Evolutionary conservation across 2,113 vertebrate genomes (phyloP).

Genomic region (Limnothrissa miodon): DNA sequence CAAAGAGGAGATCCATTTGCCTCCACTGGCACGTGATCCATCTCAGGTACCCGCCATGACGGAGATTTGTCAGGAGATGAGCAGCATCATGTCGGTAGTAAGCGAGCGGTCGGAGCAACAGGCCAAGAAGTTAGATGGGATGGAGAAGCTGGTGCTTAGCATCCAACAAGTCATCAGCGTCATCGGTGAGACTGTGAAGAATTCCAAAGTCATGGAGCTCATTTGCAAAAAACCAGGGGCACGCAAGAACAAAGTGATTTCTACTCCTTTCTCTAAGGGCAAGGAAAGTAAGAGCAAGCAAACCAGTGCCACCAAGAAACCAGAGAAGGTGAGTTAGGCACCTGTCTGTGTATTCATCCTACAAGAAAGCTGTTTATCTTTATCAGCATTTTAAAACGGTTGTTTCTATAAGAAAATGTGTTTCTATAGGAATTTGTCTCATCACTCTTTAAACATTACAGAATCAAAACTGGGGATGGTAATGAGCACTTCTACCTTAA

Average conservation of each 20-base stretch:
- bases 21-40: slow-evolving; percentile 46
- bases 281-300: slow-evolving; percentile 59
- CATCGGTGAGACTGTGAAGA: slow-evolving; percentile 80
- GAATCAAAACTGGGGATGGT: neutral
- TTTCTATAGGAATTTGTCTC: neutral
- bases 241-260: slow-evolving; percentile 51
- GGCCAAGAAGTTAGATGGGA: slow-evolving; percentile 80
- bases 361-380: neutral
- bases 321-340: slow-evolving; percentile 75
- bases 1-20: slow-evolving; percentile 66
- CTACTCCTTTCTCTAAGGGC: slow-evolving; percentile 55
- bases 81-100: slow-evolving; percentile 76
- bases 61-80: slow-evolving; percentile 79
- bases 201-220: slow-evolving; percentile 71
- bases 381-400: neutral
- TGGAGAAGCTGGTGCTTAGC: slow-evolving; percentile 80
- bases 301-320: slow-evolving; percentile 58
- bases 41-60: slow-evolving; percentile 63
- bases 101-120: slow-evolving; percentile 80
- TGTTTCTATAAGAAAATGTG: neutral
- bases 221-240: slow-evolving; percentile 66
- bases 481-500: too few relatives aligned
- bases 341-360: neutral
- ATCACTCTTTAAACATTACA: neutral
- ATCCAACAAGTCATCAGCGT: slow-evolving; percentile 83